phyloP scores from a whole-genome alignment of 2,113 vertebrate species.

The Gnathonemus longibarbis region DNA sequence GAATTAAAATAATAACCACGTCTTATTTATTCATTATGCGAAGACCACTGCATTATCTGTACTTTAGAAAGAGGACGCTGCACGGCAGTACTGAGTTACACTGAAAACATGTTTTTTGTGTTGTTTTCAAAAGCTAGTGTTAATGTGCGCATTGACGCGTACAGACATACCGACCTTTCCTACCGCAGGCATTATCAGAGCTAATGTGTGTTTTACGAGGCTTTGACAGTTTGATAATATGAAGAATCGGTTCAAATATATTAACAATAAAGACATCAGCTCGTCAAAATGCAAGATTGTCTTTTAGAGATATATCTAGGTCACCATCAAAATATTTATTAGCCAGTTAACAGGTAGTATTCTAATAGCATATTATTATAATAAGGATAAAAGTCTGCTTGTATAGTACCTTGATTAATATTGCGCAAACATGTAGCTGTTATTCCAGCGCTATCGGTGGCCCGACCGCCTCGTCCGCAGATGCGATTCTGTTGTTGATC shows the following conservation, averaged over 20 bases:
- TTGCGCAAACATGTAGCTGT: background rate
- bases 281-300: background rate
- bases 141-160: background rate
- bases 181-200: background rate
- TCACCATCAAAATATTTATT: constrained; percentile 7
- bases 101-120: background rate
- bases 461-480: background rate
- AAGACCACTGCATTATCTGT: background rate
- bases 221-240: background rate
- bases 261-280: background rate
- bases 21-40: background rate
- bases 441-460: background rate
- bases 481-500: background rate
- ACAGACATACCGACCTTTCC: background rate
- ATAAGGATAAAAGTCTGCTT: background rate
- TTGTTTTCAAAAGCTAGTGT: background rate
- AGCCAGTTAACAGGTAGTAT: background rate
- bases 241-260: background rate
- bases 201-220: background rate
- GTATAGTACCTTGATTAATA: background rate
- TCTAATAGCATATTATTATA: background rate
- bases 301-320: constrained; percentile 11
- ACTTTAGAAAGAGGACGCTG: background rate
- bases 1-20: background rate
- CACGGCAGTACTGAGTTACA: background rate